Evolutionary conservation across 2,113 vertebrate species (phyloP), one percentile per base, ranked within the genome.

Genomic region (Aix galericulata): DNA sequence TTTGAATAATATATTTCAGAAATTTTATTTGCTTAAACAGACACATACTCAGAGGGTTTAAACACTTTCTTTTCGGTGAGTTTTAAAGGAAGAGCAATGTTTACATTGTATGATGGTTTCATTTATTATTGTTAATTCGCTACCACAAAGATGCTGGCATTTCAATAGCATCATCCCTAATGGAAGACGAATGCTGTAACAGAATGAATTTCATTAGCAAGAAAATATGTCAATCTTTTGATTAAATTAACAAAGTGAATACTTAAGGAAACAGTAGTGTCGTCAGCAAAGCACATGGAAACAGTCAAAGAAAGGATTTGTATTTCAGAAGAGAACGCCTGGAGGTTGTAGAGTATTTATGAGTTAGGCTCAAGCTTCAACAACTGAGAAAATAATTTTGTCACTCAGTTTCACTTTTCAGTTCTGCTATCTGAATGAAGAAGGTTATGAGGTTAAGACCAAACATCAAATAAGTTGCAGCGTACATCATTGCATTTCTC

Each of bases 311-410:
- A 32, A 81, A 52, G 56, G 86, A 81, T 67, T 38, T 74, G 46
- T 77, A 81, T 86, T 96, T 92, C 42, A 75, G 52, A 72, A 64
- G 26, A 91, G 34, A 92, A 86, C 64, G 86, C 62, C n/a, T 59
- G 56, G 31, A 95, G 63, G 46, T 83, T 68, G 60, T 42, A 86
- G 64, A 18, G 4, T 74, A 86, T 77, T 89, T 88, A 73, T 55
- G 72, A 93, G 36, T 55, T 31, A 80, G 86, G 59, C 34, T 67
- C 22, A 90, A 55, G 73, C 52, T 91, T 55, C 83, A 94, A 68
- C 56, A 92, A 92, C 22, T 55, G 73, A 94, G 72, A 90, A 91
- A 95, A 93, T 59, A 0, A 75, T 64, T 87, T 77, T 83, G 75
- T 67, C 86, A 81, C 38, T 53, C 36, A 77, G 56, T 15, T 75